Base-by-base conservation (phyloP, 2,113 vertebrate genomes). In the Gallinago paraguaiae region DNA sequence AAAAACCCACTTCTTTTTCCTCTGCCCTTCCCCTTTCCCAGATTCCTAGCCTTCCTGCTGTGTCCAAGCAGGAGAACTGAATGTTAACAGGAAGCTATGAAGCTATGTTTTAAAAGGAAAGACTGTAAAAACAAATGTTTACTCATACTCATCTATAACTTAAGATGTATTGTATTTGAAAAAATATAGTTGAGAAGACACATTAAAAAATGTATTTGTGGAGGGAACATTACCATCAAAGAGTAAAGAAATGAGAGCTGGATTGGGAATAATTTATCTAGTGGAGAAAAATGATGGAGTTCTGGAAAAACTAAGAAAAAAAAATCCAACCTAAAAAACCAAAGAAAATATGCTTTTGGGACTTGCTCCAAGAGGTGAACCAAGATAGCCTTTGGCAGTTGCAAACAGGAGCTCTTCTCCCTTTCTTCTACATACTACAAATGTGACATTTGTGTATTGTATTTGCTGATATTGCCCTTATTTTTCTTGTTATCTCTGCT, bases 381-480 rank as follows among this genome's bases (percentile, higher is more conserved):
- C 17, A 30, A 78, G 67, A 41, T 24, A 50, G 22, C 22, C 25
- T 41, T 54, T 30, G 30, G 25, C 61, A 80, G 10, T 6, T 83
- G 61, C 57, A 48, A 83, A 25, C 24, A 69, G 48, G 35, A 76
- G 45, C n/a, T 46, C 13, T 39, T 70, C 35, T 75, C 10, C 31
- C 11, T 63, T 84, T 61, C 20, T 56, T 59, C 39, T 20, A 1
- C 4, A 0, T 12, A 3, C 19, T 41, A 51, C 20, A 57, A 31
- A 9, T 0, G 0, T 79, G 68, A 45, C 1, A 5, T 25, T 11
- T 46, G 41, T 35, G 13, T 35, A 4, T 30, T 67, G 15, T 41
- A 10, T 68, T 74, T 0, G 3, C 35, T 79, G 53, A 11, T 61
- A 57, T 14, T 53, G 16, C 50, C 68, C 27, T 46, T 56, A 7